A percentile compares a stretch with the other conserved stretches of the same genome.
phyloP scores from a whole-genome alignment of 1,140 invertebrate genomes.

The Penaeus japonicus region DNA sequence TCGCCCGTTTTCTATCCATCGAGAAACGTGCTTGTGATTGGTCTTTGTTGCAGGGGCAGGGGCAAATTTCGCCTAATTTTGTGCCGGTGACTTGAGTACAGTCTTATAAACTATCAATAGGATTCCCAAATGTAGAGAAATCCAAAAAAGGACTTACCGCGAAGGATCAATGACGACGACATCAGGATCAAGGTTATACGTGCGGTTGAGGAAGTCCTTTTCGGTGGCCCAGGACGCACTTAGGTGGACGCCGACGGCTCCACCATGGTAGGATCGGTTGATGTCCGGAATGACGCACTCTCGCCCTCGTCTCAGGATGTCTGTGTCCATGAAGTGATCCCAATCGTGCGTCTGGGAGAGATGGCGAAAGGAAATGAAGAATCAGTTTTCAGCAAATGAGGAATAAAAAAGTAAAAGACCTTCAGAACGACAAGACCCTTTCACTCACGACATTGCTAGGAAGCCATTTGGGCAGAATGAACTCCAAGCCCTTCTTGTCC shows the following conservation, averaged over 20 bases:
- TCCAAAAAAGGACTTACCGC: background rate
- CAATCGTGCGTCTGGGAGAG: conserved; percentile 42
- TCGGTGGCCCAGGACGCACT: conserved; percentile 11
- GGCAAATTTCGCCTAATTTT: too few relatives aligned
- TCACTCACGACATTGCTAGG: conserved; percentile 39
- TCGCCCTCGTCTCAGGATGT: conserved; percentile 10
- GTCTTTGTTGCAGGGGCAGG: too few relatives aligned
- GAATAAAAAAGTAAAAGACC: too few relatives aligned
- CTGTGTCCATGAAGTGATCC: conserved; percentile 41
- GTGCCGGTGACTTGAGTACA: too few relatives aligned
- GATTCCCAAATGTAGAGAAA: background rate
- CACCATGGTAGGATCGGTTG: conserved; percentile 48
- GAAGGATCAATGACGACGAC: background rate
- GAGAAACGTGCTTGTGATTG: too few relatives aligned
- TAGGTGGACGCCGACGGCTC: conserved; percentile 19
- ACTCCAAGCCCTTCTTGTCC: background rate
- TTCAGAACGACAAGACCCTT: background rate
- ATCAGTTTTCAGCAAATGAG: background rate
- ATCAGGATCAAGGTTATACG: background rate
- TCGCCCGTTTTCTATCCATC: too few relatives aligned
- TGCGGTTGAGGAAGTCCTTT: background rate
- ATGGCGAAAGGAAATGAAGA: background rate
- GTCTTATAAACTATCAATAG: too few relatives aligned
- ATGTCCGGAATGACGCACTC: conserved; percentile 41
- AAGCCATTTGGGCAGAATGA: conserved; percentile 45